Base-by-base conservation (phyloP, 30 jellyfish, hydroid and myxozoan species). In the Aurelia aurita complex sp. Pacific region DNA sequence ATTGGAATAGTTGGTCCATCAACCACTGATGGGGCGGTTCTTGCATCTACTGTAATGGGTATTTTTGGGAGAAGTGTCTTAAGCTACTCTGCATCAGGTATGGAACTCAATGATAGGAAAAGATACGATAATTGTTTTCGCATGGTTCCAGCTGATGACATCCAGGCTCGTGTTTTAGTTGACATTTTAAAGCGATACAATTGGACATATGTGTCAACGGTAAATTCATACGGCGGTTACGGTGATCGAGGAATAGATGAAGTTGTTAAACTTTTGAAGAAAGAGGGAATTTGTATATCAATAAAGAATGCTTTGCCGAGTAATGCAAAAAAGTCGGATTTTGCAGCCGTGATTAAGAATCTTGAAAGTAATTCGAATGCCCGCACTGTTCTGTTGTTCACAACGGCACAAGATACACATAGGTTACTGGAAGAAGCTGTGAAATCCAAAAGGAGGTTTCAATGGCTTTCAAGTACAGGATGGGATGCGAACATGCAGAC, bases 1-100 rank as follows among this genome's bases (percentile, higher is more conserved):
- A n/a, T 77, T 38, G 91, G 91, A 10, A 16, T 54, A 42, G 77
- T 82, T 33, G 91, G 91, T 11, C 85, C 85, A 18, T 12, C 69
- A 59, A 82, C 91, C n/a, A 46, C 91, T 8, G 91, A 82, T 23
- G 91, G 69, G 29, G 70, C 88, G 38, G 8, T 55, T 19, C 19
- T 69, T 17, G 1, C 5, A 6, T 5, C 54, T 6, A 73, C 79
- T 4, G 74, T 66, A 16, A 61, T 54, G 1, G 70, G 87, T 7
- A 4, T 4, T 38, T 4, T 38, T 38, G 50, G 50, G 50, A 38
- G 50, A 4, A 38, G 57, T 46, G 73, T 70, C 3, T 66, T 67
- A 0, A 82, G 91, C 60, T 61, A 82, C 46, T 82, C 80, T 0
- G 87, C 87, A 0, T 69, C 69, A 34, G 51, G 91, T 54, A 46